A percentile compares a stretch with the other conserved stretches of the same genome.
phyloP scores from a whole-genome alignment of 2,113 vertebrate genomes.

The Chaenocephalus aceratus region DNA sequence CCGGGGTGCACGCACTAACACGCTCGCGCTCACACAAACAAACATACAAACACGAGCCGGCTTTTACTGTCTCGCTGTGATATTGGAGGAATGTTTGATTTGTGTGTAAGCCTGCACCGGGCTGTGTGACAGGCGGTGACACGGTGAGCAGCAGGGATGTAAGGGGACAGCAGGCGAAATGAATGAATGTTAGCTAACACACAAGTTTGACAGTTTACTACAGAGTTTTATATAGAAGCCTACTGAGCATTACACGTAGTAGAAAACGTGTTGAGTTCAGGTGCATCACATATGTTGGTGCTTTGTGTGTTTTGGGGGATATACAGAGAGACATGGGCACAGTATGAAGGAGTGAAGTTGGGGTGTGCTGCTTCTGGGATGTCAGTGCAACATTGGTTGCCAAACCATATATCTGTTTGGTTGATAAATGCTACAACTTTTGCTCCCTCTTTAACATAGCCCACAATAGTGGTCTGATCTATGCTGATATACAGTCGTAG shows the following conservation, averaged over 20 bases:
- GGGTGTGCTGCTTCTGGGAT: background rate
- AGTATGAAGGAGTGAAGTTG: constrained; percentile 22
- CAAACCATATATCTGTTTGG: background rate
- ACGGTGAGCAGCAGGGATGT: background rate
- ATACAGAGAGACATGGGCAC: background rate
- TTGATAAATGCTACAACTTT: background rate
- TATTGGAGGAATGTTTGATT: constrained; percentile 34
- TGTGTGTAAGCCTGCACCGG: background rate
- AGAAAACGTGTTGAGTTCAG: background rate
- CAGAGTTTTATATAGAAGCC: background rate
- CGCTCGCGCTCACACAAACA: background rate
- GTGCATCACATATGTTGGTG: background rate
- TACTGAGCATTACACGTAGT: background rate
- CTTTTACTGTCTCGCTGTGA: constrained; percentile 17
- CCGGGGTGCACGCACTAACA: constrained; percentile 33
- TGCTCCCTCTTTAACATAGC: background rate
- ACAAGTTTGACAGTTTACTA: constrained; percentile 25
- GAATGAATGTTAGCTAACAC: background rate
- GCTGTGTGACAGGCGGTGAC: constrained; percentile 16
- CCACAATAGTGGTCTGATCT: background rate
- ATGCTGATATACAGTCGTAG: background rate
- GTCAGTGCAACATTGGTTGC: background rate
- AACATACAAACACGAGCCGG: constrained; percentile 5
- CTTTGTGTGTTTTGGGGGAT: no score
- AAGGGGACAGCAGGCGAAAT: background rate